Percentiles rank a stretch among this genome's conserved stretches.
phyloP scores from a whole-genome alignment of 2,113 vertebrate genomes.

The Tympanuchus pallidicinctus region DNA sequence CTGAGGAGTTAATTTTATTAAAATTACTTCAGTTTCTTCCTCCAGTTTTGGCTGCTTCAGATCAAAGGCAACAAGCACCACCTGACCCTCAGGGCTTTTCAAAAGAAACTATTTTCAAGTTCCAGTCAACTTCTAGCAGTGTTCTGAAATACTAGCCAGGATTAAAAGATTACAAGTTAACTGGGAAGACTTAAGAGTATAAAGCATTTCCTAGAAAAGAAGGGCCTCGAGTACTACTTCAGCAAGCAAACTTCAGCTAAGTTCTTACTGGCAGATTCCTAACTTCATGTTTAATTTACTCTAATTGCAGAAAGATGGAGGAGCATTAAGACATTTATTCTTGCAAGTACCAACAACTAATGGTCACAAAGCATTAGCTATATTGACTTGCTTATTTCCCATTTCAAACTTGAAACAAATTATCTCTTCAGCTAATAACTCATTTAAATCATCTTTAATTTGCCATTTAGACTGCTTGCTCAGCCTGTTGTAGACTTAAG shows the following conservation, averaged over 20 bases:
- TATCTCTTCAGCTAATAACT: background rate
- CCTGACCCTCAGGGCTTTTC: background rate
- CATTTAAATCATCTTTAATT: background rate
- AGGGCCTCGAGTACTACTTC: background rate
- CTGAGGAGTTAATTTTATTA: background rate
- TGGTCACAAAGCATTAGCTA: background rate
- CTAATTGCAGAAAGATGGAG: background rate
- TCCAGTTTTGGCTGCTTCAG: background rate
- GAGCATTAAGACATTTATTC: background rate
- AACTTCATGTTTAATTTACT: background rate
- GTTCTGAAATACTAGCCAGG: background rate
- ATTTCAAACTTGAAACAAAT: background rate
- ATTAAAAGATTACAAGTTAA: constrained; percentile 43
- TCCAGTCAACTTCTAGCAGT: background rate
- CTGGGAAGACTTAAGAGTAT: background rate
- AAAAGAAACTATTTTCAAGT: background rate
- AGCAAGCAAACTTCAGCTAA: background rate
- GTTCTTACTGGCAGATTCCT: background rate
- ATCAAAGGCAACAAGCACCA: background rate
- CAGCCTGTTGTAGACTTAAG: background rate
- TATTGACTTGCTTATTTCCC: background rate
- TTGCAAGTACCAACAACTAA: background rate
- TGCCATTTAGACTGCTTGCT: background rate
- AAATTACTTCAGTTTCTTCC: background rate
- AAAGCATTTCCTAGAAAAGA: background rate